A percentile compares a stretch with the other conserved stretches of the same genome.
Conservation (phyloP, 2,797 vertebrate species). For the Anomalospiza imberbis region DNA sequence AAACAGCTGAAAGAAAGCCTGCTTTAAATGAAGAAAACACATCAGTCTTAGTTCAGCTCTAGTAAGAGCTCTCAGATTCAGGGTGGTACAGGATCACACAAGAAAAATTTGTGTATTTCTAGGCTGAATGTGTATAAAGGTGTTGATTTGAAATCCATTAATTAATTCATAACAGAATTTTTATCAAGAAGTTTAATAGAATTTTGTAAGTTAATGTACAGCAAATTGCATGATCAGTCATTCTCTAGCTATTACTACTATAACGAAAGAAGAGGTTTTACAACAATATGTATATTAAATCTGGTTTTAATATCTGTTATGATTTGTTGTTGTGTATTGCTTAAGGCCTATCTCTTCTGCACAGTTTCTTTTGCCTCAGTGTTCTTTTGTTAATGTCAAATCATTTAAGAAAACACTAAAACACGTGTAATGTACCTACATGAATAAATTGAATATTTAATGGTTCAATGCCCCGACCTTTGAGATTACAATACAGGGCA, state of each 20-base stretch:
- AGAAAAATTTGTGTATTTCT: neutral
- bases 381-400: constrained; percentile 3
- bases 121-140: neutral
- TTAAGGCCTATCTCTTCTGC: neutral
- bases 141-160: neutral
- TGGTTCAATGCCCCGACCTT: constrained; percentile 38
- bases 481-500: constrained; percentile 17
- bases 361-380: neutral
- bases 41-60: neutral
- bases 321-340: neutral
- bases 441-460: constrained; percentile 47
- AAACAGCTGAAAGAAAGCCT: neutral
- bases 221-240: neutral
- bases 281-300: neutral
- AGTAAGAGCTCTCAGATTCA: neutral
- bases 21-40: neutral
- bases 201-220: neutral
- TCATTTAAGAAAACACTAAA: constrained; percentile 39
- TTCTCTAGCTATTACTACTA: neutral
- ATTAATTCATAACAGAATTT: neutral
- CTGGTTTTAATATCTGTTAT: neutral
- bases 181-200: neutral
- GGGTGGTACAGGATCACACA: neutral
- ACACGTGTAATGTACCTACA: neutral
- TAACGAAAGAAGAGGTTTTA: neutral